These are phyloP conservation scores for Galeopterus variegatus DNA, from an alignment of 2,113 vertebrate species.

Conservation along the genomic window DNA sequence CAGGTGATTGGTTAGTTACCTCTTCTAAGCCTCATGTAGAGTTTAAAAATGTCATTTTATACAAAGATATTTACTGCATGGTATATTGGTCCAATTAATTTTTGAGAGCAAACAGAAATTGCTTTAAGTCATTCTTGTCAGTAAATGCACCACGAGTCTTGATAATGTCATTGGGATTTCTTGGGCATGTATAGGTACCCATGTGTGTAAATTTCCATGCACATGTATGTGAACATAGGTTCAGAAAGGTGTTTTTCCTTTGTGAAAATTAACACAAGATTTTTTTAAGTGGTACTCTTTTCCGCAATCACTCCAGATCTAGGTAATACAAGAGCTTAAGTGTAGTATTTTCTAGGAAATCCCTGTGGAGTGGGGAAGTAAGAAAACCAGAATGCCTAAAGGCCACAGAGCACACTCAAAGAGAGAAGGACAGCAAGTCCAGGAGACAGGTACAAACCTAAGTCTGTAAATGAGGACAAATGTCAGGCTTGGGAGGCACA, in stretches of 20 bases:
- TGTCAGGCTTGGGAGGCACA: background rate
- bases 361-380: background rate
- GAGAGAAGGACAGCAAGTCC: background rate
- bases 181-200: background rate
- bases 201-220: background rate
- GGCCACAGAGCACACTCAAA: background rate
- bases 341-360: background rate
- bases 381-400: background rate
- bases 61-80: conserved; percentile 79
- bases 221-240: background rate
- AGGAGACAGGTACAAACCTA: background rate
- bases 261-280: background rate
- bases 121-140: conserved; percentile 54
- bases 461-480: background rate
- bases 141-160: background rate
- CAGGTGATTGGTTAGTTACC: conserved; percentile 77
- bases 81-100: conserved; percentile 68
- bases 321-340: background rate
- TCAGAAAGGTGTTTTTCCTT: background rate
- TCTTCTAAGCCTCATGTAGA: conserved; percentile 65
- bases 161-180: background rate
- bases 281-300: background rate
- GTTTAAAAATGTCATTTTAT: conserved; percentile 83
- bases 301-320: background rate
- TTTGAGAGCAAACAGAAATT: conserved; percentile 73